Evolutionary conservation across 2,797 vertebrate genomes (phyloP).

Genomic region (Myotis myotis): DNA sequence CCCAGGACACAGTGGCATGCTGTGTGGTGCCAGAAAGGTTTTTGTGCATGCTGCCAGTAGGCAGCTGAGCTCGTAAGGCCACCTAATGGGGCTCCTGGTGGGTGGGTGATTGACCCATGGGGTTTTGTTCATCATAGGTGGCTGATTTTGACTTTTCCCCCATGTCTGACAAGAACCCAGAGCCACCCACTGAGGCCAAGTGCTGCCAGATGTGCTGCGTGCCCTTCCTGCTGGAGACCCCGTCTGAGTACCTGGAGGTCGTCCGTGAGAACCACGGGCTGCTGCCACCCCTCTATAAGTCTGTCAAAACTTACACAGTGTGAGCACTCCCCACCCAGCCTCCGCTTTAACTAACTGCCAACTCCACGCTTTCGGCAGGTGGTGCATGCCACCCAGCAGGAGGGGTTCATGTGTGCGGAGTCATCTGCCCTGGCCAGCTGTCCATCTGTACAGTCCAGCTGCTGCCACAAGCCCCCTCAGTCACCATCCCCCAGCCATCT

Average conservation of each 20-base stretch:
- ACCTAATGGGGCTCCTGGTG: neutral
- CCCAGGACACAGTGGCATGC: neutral
- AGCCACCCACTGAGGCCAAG: slow-evolving; percentile 62
- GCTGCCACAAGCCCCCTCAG: neutral
- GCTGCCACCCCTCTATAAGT: slow-evolving; percentile 79
- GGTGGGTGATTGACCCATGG: neutral
- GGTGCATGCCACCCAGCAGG: neutral
- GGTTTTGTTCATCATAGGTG: slow-evolving; percentile 76
- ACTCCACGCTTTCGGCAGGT: neutral
- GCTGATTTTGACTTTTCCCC: slow-evolving; percentile 86
- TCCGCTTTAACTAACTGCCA: slow-evolving; percentile 18
- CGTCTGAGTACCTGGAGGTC: slow-evolving; percentile 73
- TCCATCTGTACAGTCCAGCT: neutral
- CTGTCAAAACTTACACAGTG: slow-evolving; percentile 82
- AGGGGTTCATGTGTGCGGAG: slow-evolving; percentile 1
- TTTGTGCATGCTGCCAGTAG: neutral
- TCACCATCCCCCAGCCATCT: neutral
- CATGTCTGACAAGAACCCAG: slow-evolving; percentile 70
- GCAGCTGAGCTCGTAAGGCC: neutral
- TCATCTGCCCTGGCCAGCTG: rapidly evolving
- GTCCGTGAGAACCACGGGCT: slow-evolving; percentile 81
- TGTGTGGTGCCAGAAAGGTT: rapidly evolving
- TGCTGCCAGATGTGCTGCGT: slow-evolving; percentile 73
- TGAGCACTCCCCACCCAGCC: slow-evolving; percentile 70
- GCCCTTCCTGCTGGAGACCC: slow-evolving; percentile 67